phyloP scores from a whole-genome alignment of 2,113 vertebrate species.

The Xenopus tropicalis region DNA sequence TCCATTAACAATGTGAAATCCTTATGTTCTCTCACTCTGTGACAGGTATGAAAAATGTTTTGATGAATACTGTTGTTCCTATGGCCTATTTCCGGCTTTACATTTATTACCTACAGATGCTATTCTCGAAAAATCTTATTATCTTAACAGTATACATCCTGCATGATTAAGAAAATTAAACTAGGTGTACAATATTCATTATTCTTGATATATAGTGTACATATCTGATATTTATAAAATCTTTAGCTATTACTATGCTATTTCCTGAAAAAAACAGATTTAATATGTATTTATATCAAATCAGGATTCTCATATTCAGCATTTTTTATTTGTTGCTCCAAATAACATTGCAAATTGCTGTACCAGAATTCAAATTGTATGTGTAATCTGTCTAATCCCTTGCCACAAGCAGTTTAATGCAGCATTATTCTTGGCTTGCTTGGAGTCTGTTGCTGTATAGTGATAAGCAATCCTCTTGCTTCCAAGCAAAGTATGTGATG shows the following conservation, averaged over 20 bases:
- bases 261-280: neutral
- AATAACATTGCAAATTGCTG: slow-evolving; percentile 24
- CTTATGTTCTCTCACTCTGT: neutral
- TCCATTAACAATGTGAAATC: neutral
- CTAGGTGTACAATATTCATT: neutral
- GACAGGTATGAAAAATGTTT: slow-evolving; percentile 10
- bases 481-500: slow-evolving; percentile 47
- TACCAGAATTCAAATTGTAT: slow-evolving; percentile 27
- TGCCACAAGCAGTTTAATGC: slow-evolving; percentile 28
- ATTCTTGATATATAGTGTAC: neutral
- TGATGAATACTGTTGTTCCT: slow-evolving; percentile 2
- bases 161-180: neutral
- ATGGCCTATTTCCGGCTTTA: neutral
- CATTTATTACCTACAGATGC: slow-evolving; percentile 20
- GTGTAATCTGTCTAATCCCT: slow-evolving; percentile 37
- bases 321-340: slow-evolving; percentile 9
- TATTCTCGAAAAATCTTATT: slow-evolving; percentile 4
- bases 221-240: neutral
- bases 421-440: slow-evolving; percentile 43
- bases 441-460: slow-evolving; percentile 51
- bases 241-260: neutral
- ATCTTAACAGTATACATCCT: neutral
- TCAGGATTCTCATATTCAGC: slow-evolving; percentile 1
- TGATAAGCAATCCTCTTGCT: slow-evolving; percentile 47
- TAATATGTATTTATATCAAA: neutral